Conservation (phyloP, 2,797 vertebrate species). For the Malacoctenus gilli region DNA sequence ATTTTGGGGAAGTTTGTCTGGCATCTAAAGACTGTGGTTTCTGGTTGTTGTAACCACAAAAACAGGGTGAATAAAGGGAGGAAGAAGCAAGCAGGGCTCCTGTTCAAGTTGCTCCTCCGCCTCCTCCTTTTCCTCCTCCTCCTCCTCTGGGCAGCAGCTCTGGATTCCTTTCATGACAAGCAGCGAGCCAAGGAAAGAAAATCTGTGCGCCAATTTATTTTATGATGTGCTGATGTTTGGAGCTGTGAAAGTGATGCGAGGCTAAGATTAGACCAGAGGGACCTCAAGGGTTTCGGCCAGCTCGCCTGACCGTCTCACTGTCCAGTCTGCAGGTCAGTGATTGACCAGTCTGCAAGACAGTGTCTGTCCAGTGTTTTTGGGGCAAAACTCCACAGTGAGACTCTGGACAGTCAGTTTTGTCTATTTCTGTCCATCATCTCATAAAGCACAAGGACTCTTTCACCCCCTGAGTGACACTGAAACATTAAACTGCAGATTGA, state of each 20-base stretch:
- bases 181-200: slow-evolving; percentile 13
- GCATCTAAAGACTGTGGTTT: too few relatives aligned
- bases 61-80: too few relatives aligned
- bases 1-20: too few relatives aligned
- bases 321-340: background rate
- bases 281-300: background rate
- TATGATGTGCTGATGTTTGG: slow-evolving; percentile 36
- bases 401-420: too few relatives aligned
- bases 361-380: too few relatives aligned
- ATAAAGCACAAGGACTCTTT: too few relatives aligned
- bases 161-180: slow-evolving; percentile 1
- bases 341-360: background rate
- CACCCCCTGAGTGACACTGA: too few relatives aligned
- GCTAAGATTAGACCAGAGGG: slow-evolving; percentile 41
- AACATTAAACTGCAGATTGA: too few relatives aligned
- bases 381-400: too few relatives aligned
- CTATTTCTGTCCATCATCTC: too few relatives aligned
- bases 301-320: background rate
- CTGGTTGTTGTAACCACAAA: too few relatives aligned
- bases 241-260: slow-evolving; percentile 19
- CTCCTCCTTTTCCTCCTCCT: slow-evolving; percentile 2
- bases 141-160: background rate
- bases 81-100: slow-evolving; percentile 12
- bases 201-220: slow-evolving; percentile 34
- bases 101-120: background rate